These are phyloP conservation scores for Eupleurogrammus muticus DNA, from an alignment of 2,797 vertebrate species.

Conservation along the genomic window DNA sequence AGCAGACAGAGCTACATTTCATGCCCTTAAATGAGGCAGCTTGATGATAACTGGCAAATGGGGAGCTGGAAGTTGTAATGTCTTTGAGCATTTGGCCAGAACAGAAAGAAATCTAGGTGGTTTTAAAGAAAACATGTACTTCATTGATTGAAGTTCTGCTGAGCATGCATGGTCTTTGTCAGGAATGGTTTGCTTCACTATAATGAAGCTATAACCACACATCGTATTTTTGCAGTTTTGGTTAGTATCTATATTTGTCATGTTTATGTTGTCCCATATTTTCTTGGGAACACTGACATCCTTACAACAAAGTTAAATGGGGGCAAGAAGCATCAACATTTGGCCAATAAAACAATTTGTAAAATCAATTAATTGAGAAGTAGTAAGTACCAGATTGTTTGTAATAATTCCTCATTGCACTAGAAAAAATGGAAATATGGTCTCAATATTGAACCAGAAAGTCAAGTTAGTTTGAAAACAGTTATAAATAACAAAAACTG, in stretches of 20 bases:
- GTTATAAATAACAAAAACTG: no score
- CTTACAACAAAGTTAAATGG: neutral
- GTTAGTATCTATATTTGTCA: slow-evolving; percentile 1
- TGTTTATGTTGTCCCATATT: neutral
- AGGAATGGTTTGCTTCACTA: slow-evolving; percentile 26
- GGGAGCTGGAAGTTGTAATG: slow-evolving; percentile 33
- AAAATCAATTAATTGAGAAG: slow-evolving; percentile 9
- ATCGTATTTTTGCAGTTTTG: slow-evolving; percentile 3
- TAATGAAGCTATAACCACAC: slow-evolving; percentile 2
- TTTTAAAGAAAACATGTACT: slow-evolving; percentile 22
- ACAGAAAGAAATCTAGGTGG: slow-evolving; percentile 8
- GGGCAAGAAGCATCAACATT: neutral
- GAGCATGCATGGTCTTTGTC: slow-evolving; percentile 31
- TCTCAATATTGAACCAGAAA: slow-evolving; percentile 16
- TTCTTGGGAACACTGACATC: neutral
- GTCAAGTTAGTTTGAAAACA: slow-evolving; percentile 11
- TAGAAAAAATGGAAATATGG: neutral
- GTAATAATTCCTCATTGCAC: neutral
- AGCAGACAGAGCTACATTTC: slow-evolving; percentile 67
- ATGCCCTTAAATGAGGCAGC: slow-evolving; percentile 62
- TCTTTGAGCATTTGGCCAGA: slow-evolving; percentile 44
- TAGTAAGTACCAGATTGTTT: neutral
- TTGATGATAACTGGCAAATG: slow-evolving; percentile 49
- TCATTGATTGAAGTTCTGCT: slow-evolving; percentile 34
- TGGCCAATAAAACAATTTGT: neutral